Base-by-base conservation (phyloP, 2,888 invertebrate species). In the Maniola hyperantus region DNA sequence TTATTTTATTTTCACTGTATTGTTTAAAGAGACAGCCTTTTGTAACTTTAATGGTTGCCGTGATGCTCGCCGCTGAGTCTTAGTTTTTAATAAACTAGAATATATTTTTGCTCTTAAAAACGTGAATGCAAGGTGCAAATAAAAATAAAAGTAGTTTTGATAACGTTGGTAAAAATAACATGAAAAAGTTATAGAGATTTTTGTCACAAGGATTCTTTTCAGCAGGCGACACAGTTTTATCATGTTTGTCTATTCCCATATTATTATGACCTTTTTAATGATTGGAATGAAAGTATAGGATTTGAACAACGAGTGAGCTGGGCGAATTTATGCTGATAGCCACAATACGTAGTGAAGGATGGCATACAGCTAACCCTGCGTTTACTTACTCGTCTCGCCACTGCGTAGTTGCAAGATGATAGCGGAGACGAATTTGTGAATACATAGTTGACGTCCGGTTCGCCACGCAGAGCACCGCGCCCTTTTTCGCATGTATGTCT, bases 1-100 rank as follows among this genome's bases (percentile, higher is more conserved):
- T 91, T 90, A 92, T 91, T 89, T 90, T 88, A 90, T 90, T 91
- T 91, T 88, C 87, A 85, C 82, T 86, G 88, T 89, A 89, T 91
- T 91, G 91, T 91, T 89, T 87, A 86, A 86, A 85, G 82, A 86
- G 83, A 80, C 85, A 79, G 84, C 80, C 86, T 84, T 88, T 88
- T 88, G 83, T 85, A 85, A 89, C 83, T 89, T 86, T 85, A 87
- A 87, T 84, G 84, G 85, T 83, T 77, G 83, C 80, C 79, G 79
- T 80, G 85, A 84, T 87, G 80, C 83, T 85, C 82, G 78, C 80
- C 77, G 79, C 76, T 76, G 80, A 81, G 80, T 83, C 80, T 79
- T 83, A 83, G 83, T 85, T 88, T 84, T 84, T 85, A 83, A 57
- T 87, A 82, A 72, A 73, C 70, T 72, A 65, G 44, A 62, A 42